These are phyloP conservation scores for Lophotis ruficrista DNA, from an alignment of 2,113 vertebrate genomes.

Conservation along the genomic window DNA sequence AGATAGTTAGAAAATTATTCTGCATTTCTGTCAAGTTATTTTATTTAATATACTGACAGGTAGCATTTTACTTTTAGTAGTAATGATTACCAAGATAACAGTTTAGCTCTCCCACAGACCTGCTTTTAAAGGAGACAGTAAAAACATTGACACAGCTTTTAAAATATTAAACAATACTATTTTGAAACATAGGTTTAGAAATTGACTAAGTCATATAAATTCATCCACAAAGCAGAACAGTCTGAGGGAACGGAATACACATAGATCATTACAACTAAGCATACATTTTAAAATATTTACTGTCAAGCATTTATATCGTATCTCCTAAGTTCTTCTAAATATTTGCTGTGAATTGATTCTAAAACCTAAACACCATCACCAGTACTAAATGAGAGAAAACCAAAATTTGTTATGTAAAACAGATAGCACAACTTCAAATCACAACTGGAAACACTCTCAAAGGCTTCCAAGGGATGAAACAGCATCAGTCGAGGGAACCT, in stretches of 20 bases:
- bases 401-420: not conserved
- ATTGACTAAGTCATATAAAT: not conserved
- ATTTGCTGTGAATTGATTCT: not conserved
- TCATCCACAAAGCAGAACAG: not conserved
- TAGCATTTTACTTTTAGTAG: not conserved
- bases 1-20: not conserved
- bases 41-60: not conserved
- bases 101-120: not conserved
- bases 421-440: slow-evolving; percentile 28
- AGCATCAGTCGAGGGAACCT: not conserved
- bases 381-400: not conserved
- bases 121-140: not conserved
- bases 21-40: not conserved
- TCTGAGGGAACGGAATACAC: not conserved
- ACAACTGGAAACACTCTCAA: slow-evolving; percentile 4
- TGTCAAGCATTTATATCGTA: not conserved
- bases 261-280: not conserved
- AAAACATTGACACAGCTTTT: not conserved
- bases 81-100: not conserved
- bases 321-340: not conserved
- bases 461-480: slow-evolving; percentile 33
- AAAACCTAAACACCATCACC: not conserved
- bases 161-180: not conserved
- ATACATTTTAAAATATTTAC: not conserved
- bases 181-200: not conserved